Percentiles rank a stretch among this genome's conserved stretches.
phyloP scores from a whole-genome alignment of 2,113 vertebrate species.

The Pollachius pollachius region DNA sequence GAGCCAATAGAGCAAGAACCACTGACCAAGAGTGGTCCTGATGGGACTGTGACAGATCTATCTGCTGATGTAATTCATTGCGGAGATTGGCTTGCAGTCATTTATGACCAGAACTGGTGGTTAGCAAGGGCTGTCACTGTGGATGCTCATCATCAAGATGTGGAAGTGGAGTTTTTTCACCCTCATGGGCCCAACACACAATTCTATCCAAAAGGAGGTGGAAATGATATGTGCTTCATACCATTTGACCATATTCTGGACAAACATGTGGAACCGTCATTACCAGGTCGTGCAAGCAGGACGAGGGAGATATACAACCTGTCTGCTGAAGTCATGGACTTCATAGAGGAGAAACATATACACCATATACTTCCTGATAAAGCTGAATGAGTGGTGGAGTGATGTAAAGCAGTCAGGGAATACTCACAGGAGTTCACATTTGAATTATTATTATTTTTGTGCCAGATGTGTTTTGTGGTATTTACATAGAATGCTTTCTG shows the following conservation, averaged over 20 bases:
- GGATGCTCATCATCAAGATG: neutral
- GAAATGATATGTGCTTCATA: slow-evolving; percentile 12
- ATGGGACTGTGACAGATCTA: slow-evolving; percentile 1
- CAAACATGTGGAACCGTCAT: slow-evolving; percentile 11
- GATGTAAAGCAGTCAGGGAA: too few relatives aligned
- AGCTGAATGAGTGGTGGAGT: too few relatives aligned
- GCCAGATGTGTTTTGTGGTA: too few relatives aligned
- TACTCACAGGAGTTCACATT: too few relatives aligned
- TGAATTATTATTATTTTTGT: too few relatives aligned
- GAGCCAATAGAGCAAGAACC: neutral
- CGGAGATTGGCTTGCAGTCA: neutral
- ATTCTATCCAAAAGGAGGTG: neutral
- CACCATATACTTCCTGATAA: too few relatives aligned
- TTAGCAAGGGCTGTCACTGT: neutral
- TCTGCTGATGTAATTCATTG: neutral
- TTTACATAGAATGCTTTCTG: too few relatives aligned
- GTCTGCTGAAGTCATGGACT: too few relatives aligned
- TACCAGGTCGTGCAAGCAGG: slow-evolving; percentile 11
- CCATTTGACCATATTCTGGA: slow-evolving; percentile 12
- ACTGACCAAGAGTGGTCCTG: neutral
- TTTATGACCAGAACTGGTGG: slow-evolving; percentile 7
- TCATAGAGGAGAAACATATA: too few relatives aligned
- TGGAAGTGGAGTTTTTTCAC: slow-evolving; percentile 6
- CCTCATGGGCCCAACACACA: slow-evolving; percentile 7
- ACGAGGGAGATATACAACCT: slow-evolving; percentile 6